Conservation (phyloP, 2,888 invertebrate species). For the Nephrotoma flavescens region DNA sequence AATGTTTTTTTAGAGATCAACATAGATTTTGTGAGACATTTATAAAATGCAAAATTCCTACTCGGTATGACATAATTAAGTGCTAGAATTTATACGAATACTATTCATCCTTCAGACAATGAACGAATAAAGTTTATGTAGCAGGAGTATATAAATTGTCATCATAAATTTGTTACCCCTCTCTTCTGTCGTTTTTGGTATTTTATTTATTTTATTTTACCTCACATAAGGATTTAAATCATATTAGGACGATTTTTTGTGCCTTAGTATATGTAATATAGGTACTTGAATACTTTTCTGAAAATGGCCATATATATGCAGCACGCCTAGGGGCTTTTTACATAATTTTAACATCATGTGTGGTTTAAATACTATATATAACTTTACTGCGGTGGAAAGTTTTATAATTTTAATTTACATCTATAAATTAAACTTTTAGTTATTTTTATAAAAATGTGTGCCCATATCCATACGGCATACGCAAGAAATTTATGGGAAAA, state of each 20-base stretch:
- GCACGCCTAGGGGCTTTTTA: not conserved
- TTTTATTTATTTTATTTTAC: too few species aligned
- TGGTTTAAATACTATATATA: not conserved
- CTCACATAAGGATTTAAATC: too few species aligned
- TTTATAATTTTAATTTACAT: not conserved
- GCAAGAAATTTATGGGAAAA: not conserved
- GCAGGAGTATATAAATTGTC: too few species aligned
- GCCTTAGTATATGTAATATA: not conserved
- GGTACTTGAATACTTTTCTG: not conserved
- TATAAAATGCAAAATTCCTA: too few species aligned
- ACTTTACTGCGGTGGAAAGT: not conserved
- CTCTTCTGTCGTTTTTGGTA: too few species aligned
- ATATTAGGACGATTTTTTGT: not conserved
- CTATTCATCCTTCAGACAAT: too few species aligned
- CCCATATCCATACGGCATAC: not conserved
- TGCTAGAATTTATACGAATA: too few species aligned
- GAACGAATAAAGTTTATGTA: too few species aligned
- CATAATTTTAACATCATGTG: not conserved
- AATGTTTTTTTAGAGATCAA: too few species aligned
- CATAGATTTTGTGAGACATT: too few species aligned
- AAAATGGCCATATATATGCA: not conserved
- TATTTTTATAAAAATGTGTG: not conserved
- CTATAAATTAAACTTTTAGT: not conserved
- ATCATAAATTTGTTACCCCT: too few species aligned
- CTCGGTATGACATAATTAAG: too few species aligned